These are phyloP conservation scores for Mactromeris polynyma DNA, from an alignment of 2,888 invertebrate genomes.

Conservation along the genomic window DNA sequence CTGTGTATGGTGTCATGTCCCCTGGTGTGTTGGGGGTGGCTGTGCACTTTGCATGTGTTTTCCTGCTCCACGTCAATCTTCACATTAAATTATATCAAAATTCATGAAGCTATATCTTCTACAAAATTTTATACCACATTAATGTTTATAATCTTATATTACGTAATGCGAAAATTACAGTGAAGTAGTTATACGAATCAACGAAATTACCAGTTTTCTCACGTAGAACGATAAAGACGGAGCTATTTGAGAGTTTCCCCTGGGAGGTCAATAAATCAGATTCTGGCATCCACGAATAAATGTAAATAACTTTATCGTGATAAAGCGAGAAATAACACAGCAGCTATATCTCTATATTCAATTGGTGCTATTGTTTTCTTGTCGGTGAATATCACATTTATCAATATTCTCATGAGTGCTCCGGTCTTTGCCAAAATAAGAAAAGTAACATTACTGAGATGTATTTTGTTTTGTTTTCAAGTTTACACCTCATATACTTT, in stretches of 20 bases:
- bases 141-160: too few species aligned
- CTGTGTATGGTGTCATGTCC: too few species aligned
- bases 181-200: not conserved
- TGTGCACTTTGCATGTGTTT: too few species aligned
- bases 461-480: too few species aligned
- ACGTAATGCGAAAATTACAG: not conserved
- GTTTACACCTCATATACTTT: too few species aligned
- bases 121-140: too few species aligned
- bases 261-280: not conserved
- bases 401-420: not conserved
- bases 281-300: not conserved
- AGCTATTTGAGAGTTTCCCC: not conserved
- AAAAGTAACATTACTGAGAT: too few species aligned
- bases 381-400: not conserved
- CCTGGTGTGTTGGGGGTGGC: too few species aligned
- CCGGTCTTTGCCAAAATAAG: not conserved
- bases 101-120: too few species aligned
- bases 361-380: not conserved
- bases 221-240: not conserved
- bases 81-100: too few species aligned
- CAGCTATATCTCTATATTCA: not conserved
- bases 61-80: too few species aligned
- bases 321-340: not conserved
- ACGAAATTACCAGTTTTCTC: not conserved
- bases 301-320: not conserved